Conservation (phyloP, 2,888 invertebrate genomes). For the Luffia ferchaultella region DNA sequence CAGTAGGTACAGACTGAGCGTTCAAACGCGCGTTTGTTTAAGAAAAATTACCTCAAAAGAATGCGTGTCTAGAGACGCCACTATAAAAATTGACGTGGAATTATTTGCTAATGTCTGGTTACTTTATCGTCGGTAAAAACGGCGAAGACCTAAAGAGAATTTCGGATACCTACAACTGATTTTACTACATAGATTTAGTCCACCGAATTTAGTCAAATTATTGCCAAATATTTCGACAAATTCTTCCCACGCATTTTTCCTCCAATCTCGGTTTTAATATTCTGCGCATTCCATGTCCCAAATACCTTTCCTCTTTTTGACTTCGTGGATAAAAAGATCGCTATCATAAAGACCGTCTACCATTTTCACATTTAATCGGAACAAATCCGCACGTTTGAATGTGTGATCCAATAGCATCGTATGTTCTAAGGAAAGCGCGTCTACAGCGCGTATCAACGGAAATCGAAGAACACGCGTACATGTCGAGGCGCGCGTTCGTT, state of each 20-base stretch:
- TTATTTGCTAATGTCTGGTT: not conserved
- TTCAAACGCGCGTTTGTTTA: not conserved
- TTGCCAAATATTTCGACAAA: not conserved
- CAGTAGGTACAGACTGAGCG: not conserved
- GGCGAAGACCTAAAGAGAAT: not conserved
- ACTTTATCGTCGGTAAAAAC: not conserved
- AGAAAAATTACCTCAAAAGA: not conserved
- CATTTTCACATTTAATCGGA: not conserved
- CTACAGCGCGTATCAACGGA: not conserved
- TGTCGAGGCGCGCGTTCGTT: not conserved
- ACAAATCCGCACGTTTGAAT: not conserved
- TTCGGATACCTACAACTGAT: not conserved
- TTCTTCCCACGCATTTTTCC: not conserved
- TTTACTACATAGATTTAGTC: not conserved
- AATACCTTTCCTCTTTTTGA: no score
- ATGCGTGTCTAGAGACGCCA: not conserved
- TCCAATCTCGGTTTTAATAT: no score
- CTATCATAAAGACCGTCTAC: not conserved
- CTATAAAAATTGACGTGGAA: not conserved
- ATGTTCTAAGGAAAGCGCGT: not conserved
- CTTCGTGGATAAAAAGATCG: not conserved
- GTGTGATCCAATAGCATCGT: not conserved
- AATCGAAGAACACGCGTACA: not conserved
- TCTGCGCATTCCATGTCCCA: no score
- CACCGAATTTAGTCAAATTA: not conserved